Base-by-base conservation (phyloP, 2,888 invertebrate genomes). In the Campoplex nolae region DNA sequence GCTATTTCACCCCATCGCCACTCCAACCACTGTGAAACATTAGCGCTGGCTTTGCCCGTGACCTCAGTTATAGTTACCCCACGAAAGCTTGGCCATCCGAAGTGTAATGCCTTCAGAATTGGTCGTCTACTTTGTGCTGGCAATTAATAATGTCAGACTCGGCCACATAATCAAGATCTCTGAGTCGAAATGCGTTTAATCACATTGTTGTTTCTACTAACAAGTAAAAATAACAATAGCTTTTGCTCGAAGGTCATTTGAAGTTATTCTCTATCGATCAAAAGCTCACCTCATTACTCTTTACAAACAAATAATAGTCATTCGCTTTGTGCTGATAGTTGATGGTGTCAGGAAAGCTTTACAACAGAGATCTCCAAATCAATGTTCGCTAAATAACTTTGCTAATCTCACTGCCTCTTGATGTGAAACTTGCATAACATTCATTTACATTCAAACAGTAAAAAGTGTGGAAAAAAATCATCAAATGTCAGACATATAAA, bases 11-110 rank as follows among this genome's bases (percentile, higher is more conserved):
- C 35, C 42, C 54, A 54, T 68, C 75, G 56, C 68, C 68, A 32
- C 38, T 54, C 71, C 78, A 35, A 75, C 84, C 84, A 81, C 87
- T 81, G 78, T 84, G 87, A 87, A 85, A 84, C 88, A 89, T 89
- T 88, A 89, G 88, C 81, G 84, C 67, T 48, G 28, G 74, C 84
- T 74, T 76, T 82, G 75, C 85, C 75, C 88, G 85, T 89, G 88
- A 87, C 86, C 87, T 77, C 82, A 71, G 78, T 45, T 77, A 56
- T 56, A 70, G 81, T 62, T 62, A 78, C 78, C 28, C 28, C n/a
- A 38, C 62, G 58, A 77, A 68, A 74, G 77, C 82, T 84, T 70
- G 48, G 38, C 81, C 78, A 77, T 78, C 45, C 77, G 78, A 81
- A 82, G 74, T 78, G 81, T 84, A 84, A 86, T 84, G 74, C 62